Percentiles rank a stretch among this genome's conserved stretches.
phyloP scores from a whole-genome alignment of 2,797 vertebrate genomes.

The Cossypha heuglini region DNA sequence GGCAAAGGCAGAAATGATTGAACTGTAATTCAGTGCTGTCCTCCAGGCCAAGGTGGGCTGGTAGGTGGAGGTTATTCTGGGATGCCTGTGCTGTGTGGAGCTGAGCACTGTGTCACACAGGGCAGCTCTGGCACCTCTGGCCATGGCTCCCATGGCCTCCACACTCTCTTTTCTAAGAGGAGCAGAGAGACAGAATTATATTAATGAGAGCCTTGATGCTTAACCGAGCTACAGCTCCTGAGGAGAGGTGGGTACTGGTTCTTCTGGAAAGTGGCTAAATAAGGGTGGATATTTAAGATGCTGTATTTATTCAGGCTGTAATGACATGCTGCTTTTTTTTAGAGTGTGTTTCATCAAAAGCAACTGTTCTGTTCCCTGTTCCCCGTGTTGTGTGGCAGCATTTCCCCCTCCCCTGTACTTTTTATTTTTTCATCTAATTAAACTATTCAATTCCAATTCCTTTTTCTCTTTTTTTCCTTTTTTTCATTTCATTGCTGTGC shows the following conservation, averaged over 20 bases:
- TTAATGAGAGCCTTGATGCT: slow-evolving; percentile 2
- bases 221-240: not conserved
- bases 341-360: not conserved
- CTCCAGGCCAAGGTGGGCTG: not conserved
- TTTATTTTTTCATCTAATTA: slow-evolving; percentile 18
- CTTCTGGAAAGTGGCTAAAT: slow-evolving; percentile 11
- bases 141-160: not conserved
- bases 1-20: not conserved
- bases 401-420: not conserved
- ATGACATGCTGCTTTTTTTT: slow-evolving; percentile 30
- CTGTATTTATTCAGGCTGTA: slow-evolving; percentile 9
- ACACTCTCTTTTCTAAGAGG: not conserved
- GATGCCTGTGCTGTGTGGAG: not conserved
- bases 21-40: not conserved
- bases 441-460: not conserved
- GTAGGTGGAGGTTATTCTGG: not conserved
- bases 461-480: not conserved
- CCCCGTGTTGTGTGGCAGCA: not conserved
- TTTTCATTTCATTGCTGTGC: not conserved
- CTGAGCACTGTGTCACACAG: not conserved
- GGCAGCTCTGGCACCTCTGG: not conserved
- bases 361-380: not conserved
- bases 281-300: not conserved
- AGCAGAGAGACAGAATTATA: not conserved
- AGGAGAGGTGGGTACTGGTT: not conserved